phyloP scores from a whole-genome alignment of 2,113 vertebrate genomes.

The Cranoglanis bouderius region DNA sequence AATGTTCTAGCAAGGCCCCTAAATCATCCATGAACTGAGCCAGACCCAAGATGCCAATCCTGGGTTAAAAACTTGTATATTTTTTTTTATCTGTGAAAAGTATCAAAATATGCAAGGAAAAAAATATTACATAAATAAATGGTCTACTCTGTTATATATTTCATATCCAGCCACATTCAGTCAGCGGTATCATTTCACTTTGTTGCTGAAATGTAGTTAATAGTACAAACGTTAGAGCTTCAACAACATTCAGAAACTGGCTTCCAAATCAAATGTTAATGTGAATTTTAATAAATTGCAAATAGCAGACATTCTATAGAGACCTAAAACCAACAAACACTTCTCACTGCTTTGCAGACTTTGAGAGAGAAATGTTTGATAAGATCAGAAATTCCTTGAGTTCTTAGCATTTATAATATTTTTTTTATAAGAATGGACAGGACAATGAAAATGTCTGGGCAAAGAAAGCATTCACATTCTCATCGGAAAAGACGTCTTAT shows the following conservation, averaged over 20 bases:
- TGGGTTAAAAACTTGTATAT: not conserved
- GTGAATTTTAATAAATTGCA: not conserved
- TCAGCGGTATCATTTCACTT: not conserved
- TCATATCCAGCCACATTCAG: not conserved
- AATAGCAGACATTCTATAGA: not conserved
- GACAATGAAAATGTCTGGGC: not conserved
- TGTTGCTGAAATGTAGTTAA: not conserved
- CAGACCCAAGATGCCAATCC: not conserved
- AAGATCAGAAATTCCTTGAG: conserved; percentile 2
- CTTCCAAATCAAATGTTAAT: not conserved
- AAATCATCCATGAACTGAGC: not conserved
- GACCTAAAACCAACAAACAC: not conserved
- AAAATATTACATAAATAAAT: not conserved
- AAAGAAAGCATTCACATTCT: not conserved
- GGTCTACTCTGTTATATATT: not conserved
- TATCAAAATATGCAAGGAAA: not conserved
- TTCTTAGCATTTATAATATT: not conserved
- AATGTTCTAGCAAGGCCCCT: not conserved
- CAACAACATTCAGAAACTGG: not conserved
- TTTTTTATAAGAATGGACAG: not conserved
- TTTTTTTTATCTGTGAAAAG: not conserved
- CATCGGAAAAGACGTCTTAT: not conserved
- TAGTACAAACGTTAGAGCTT: not conserved
- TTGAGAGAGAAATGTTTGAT: not conserved
- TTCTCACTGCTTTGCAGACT: not conserved